These are phyloP conservation scores for Idris sp. DNA, from an alignment of 1,140 invertebrate genomes.

Conservation along the genomic window DNA sequence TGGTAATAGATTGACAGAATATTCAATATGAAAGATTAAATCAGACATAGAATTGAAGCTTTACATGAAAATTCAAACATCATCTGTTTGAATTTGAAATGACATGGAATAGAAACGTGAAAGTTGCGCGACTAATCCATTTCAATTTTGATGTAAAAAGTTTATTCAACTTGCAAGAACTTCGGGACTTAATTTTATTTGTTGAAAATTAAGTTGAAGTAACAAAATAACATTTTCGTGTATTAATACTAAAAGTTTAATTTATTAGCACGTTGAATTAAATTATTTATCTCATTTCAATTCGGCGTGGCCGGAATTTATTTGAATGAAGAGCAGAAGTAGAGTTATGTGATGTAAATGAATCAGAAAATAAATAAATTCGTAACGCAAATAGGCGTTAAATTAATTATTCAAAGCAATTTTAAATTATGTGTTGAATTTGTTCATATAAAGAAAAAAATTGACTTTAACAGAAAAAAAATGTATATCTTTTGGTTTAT, in stretches of 20 bases:
- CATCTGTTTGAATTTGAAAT: constrained; percentile 60
- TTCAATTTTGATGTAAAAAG: constrained; percentile 52
- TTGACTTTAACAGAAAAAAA: background rate
- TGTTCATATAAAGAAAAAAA: background rate
- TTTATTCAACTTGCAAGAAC: constrained; percentile 34
- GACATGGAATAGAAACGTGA: constrained; percentile 49
- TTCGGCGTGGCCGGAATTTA: constrained; percentile 19
- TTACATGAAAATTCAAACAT: constrained; percentile 62
- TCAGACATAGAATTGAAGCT: constrained; percentile 54
- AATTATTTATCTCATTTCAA: constrained; percentile 34
- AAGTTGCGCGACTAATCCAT: constrained; percentile 53
- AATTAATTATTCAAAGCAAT: constrained; percentile 20
- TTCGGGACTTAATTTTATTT: constrained; percentile 39
- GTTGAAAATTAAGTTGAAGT: constrained; percentile 43
- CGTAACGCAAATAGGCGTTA: constrained; percentile 5
- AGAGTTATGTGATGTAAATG: constrained; percentile 25
- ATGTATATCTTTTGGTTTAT: background rate
- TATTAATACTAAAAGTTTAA: constrained; percentile 47
- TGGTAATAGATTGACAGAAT: constrained; percentile 53
- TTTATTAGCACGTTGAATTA: constrained; percentile 33
- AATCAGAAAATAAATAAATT: constrained; percentile 38
- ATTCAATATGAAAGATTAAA: constrained; percentile 56
- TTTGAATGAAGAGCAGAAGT: constrained; percentile 19
- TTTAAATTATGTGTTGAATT: constrained; percentile 14
- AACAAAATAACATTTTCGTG: constrained; percentile 38